Percentiles rank a stretch among this genome's conserved stretches.
phyloP scores from a whole-genome alignment of 2,113 vertebrate genomes.

The Tyto alba region DNA sequence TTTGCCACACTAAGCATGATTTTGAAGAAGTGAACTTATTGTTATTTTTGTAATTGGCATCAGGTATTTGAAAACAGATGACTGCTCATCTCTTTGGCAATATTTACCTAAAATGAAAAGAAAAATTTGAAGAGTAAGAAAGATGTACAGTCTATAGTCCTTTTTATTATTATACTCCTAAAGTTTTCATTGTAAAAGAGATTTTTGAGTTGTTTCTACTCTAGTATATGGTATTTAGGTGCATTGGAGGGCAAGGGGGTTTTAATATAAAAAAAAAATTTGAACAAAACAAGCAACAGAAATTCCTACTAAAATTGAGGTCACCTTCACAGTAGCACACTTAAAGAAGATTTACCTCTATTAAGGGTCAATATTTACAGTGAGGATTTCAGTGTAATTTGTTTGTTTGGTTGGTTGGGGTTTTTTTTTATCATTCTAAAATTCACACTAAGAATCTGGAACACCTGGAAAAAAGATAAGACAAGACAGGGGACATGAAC shows the following conservation, averaged over 20 bases:
- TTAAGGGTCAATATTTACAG: neutral
- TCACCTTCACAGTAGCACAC: neutral
- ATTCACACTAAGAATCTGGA: neutral
- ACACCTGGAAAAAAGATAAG: neutral
- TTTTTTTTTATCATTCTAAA: neutral
- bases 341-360: neutral
- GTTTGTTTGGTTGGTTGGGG: no score
- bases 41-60: neutral
- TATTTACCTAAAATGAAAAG: neutral
- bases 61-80: neutral
- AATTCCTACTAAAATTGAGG: neutral
- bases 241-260: fast-evolving
- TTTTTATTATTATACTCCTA: neutral
- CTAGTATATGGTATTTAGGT: neutral
- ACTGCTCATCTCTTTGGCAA: neutral
- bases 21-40: neutral
- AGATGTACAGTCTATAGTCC: neutral
- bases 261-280: neutral
- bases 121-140: neutral
- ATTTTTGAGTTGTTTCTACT: neutral
- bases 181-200: neutral
- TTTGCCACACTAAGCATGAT: neutral
- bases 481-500: neutral
- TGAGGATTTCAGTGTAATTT: neutral
- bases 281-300: neutral